Evolutionary conservation across 2,113 vertebrate species (phyloP).

Genomic region (Suricata suricatta): DNA sequence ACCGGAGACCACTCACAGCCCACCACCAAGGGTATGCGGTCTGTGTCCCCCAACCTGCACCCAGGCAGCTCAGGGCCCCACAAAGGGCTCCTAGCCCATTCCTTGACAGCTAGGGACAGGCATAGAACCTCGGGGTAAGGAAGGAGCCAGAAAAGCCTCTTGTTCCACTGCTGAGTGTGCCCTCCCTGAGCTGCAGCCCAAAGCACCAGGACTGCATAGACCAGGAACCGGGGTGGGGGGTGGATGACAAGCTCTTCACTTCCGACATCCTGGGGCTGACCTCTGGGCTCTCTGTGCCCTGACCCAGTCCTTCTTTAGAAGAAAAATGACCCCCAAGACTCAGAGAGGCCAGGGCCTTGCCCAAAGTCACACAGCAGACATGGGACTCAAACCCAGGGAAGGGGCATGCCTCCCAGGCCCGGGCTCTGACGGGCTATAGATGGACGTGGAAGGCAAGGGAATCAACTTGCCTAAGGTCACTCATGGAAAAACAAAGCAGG

Average conservation of each 20-base stretch:
- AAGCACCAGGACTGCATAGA: not conserved
- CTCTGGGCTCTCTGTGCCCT: not conserved
- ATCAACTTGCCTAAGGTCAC: not conserved
- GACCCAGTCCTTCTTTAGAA: not conserved
- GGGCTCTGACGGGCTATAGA: not conserved
- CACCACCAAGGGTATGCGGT: not conserved
- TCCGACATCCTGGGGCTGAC: not conserved
- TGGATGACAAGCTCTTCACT: not conserved
- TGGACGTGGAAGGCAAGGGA: not conserved
- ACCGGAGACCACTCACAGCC: not conserved
- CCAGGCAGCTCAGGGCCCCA: not conserved
- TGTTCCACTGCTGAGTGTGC: no score
- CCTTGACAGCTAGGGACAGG: not conserved
- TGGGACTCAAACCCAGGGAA: not conserved
- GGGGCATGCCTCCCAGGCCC: no score
- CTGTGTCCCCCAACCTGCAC: rapidly evolving
- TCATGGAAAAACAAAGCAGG: not conserved
- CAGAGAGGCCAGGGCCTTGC: not conserved
- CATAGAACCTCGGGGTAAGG: not conserved
- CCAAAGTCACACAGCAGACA: not conserved
- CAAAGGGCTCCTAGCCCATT: not conserved
- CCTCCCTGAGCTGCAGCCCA: not conserved
- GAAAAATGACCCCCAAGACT: not conserved
- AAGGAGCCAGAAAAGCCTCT: not conserved
- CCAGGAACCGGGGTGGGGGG: not conserved